A percentile compares a stretch with the other conserved stretches of the same genome.
phyloP scores from a whole-genome alignment of 2,113 vertebrate species.

The Blennius ocellaris region DNA sequence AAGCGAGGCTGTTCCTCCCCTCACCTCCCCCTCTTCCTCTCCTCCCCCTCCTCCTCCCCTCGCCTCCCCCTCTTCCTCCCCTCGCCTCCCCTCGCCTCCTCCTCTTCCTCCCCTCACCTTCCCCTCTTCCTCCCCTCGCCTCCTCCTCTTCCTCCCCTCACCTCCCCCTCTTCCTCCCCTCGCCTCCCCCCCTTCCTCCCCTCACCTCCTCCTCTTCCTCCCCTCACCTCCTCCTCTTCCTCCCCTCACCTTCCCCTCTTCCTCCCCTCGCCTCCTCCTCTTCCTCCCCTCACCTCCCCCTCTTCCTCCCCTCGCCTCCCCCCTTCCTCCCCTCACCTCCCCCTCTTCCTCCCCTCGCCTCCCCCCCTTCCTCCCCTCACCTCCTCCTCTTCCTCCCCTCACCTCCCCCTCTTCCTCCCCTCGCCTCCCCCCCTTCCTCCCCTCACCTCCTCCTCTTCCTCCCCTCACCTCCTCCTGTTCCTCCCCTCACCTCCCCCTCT shows the following conservation, averaged over 20 bases:
- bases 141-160: neutral
- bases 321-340: neutral
- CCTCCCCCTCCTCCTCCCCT: neutral
- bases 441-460: too few species aligned
- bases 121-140: too few species aligned
- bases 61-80: neutral
- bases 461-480: too few species aligned
- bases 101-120: neutral
- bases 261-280: neutral
- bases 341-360: neutral
- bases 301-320: neutral
- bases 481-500: neutral
- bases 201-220: neutral
- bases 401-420: neutral
- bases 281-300: too few species aligned
- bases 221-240: neutral
- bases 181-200: neutral
- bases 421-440: neutral
- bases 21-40: neutral
- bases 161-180: neutral
- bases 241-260: too few species aligned
- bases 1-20: slow-evolving; percentile 1
- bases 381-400: too few species aligned
- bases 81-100: too few species aligned
- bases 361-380: neutral